Conservation (phyloP, 2,888 invertebrate species). For the Oscheius sp. region DNA sequence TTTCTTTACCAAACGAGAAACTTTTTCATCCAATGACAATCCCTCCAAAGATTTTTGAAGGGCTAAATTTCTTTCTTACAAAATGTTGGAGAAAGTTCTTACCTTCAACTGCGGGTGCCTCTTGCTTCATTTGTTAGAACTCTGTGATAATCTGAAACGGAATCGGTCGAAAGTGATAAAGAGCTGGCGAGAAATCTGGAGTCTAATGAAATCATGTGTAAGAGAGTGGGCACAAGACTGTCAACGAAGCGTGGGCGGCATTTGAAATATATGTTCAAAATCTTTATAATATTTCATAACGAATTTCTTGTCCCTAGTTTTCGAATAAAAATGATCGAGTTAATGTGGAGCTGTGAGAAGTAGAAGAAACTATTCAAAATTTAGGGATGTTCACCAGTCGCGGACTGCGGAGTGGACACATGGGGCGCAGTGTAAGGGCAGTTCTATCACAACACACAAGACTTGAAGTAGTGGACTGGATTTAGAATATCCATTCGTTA, state of each 20-base stretch:
- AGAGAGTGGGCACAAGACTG: too few species aligned
- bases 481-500: not conserved
- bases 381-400: too few species aligned
- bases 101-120: slow-evolving; percentile 5
- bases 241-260: too few species aligned
- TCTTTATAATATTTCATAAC: too few species aligned
- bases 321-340: too few species aligned
- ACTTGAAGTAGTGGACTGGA: slow-evolving; percentile 12
- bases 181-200: too few species aligned
- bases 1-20: slow-evolving; percentile 37
- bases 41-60: slow-evolving; percentile 43
- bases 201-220: too few species aligned
- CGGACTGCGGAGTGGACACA: not conserved
- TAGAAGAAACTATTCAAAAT: too few species aligned
- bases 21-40: slow-evolving; percentile 37
- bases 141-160: not conserved
- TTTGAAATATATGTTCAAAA: too few species aligned
- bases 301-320: too few species aligned
- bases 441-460: slow-evolving; percentile 8
- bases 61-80: not conserved
- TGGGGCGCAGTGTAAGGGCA: slow-evolving; percentile 8
- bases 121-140: slow-evolving; percentile 4
- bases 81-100: not conserved
- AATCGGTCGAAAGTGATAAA: not conserved
- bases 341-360: too few species aligned